phyloP scores from a whole-genome alignment of 2,113 vertebrate species.

The Rhombomys opimus region DNA sequence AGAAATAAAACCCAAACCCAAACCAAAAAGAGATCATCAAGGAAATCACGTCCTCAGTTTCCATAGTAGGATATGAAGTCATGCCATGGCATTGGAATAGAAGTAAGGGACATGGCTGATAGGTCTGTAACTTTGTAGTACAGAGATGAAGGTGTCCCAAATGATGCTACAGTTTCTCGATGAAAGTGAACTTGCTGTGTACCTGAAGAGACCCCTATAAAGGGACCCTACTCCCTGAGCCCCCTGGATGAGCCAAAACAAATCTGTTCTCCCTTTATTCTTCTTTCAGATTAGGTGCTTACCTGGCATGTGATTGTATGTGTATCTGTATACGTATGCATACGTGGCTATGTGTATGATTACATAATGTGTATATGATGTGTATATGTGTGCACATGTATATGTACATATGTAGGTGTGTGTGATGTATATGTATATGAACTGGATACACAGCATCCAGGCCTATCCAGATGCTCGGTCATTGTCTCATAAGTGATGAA shows the following conservation, averaged over 20 bases:
- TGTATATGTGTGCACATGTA: background rate
- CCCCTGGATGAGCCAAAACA: background rate
- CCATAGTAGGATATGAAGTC: background rate
- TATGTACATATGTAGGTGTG: fast-evolving
- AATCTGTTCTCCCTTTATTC: background rate
- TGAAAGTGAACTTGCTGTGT: background rate
- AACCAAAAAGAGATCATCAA: background rate
- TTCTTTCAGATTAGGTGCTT: background rate
- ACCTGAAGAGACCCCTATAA: no score
- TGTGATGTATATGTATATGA: background rate
- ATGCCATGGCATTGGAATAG: background rate
- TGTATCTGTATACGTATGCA: background rate
- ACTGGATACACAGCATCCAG: background rate
- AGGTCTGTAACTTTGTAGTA: background rate
- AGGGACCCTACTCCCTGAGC: background rate
- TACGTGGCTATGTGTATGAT: background rate
- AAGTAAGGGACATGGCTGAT: background rate
- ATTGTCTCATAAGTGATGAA: background rate
- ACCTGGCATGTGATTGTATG: background rate
- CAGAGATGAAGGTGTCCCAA: background rate
- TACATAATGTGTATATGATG: no score
- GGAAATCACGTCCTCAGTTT: background rate
- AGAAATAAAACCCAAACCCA: background rate
- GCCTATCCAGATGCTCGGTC: background rate
- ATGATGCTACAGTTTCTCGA: background rate